Percentiles rank a stretch among this genome's conserved stretches.
Evolutionary conservation across 2,113 vertebrate genomes (phyloP).

Genomic region (Gallinago undulata): DNA sequence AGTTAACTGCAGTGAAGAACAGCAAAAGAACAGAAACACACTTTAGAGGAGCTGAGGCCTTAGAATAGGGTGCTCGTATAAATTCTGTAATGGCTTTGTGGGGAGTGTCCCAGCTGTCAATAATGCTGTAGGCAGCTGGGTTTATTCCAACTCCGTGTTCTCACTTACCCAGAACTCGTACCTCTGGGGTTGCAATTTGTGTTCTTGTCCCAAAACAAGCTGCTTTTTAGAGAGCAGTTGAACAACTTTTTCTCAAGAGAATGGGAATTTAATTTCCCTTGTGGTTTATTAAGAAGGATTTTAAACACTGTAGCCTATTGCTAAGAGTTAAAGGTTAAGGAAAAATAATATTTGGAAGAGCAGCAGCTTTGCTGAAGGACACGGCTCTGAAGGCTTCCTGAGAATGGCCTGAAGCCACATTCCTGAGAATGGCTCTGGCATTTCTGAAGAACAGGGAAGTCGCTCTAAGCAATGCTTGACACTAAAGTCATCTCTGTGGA

Average conservation of each 20-base stretch:
- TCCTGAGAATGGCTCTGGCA: background rate
- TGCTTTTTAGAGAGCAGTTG: background rate
- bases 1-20: background rate
- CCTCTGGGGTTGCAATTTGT: background rate
- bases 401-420: background rate
- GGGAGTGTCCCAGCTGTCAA: background rate
- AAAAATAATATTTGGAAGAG: background rate
- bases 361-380: background rate
- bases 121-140: background rate
- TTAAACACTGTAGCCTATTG: background rate
- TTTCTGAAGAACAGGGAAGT: background rate
- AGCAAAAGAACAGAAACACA: background rate
- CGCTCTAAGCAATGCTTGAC: background rate
- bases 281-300: background rate
- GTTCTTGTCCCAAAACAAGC: background rate
- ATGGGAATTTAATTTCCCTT: background rate
- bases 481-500: background rate
- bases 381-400: background rate
- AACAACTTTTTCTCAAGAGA: background rate
- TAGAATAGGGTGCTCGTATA: background rate
- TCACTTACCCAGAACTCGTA: background rate
- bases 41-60: background rate
- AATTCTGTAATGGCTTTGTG: background rate
- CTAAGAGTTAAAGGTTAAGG: background rate
- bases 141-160: background rate